Conservation (phyloP, 1,140 invertebrate genomes). For the Saccostrea cuccullata region DNA sequence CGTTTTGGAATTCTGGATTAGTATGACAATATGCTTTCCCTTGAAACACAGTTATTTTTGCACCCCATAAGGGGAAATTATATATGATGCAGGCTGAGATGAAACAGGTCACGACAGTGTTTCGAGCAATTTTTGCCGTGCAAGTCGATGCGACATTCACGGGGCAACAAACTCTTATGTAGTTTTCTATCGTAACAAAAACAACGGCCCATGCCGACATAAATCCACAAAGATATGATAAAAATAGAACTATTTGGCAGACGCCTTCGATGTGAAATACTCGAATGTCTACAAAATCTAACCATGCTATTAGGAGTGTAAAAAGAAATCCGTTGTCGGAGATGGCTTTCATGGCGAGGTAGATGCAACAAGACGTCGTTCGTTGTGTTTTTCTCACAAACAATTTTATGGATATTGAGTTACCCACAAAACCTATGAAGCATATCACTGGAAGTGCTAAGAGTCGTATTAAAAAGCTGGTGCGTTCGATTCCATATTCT, state of each 20-base stretch:
- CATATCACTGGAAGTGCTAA: conserved; percentile 63
- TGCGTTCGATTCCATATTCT: neutral
- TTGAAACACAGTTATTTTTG: conserved; percentile 45
- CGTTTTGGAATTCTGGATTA: conserved; percentile 81
- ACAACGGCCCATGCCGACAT: conserved; percentile 76
- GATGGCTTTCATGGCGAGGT: conserved; percentile 60
- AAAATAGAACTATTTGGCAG: conserved; percentile 73
- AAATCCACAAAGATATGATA: conserved; percentile 72
- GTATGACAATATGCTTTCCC: conserved; percentile 80
- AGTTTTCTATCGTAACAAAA: conserved; percentile 65
- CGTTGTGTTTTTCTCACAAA: conserved; percentile 56
- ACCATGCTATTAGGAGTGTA: conserved; percentile 78
- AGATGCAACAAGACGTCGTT: conserved; percentile 63
- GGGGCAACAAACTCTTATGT: conserved; percentile 71
- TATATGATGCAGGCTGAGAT: conserved; percentile 62
- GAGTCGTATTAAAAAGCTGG: conserved; percentile 25
- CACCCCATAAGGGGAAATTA: conserved; percentile 68
- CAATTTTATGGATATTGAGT: conserved; percentile 56
- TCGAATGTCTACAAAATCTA: conserved; percentile 79
- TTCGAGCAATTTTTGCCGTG: conserved; percentile 62
- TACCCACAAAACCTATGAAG: conserved; percentile 61
- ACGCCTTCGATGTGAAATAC: conserved; percentile 66
- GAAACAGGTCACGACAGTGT: conserved; percentile 53
- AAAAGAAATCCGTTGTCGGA: conserved; percentile 63
- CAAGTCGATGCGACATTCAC: conserved; percentile 63